Evolutionary conservation across 2,113 vertebrate genomes (phyloP).

Genomic region (Crypturellus undulatus): DNA sequence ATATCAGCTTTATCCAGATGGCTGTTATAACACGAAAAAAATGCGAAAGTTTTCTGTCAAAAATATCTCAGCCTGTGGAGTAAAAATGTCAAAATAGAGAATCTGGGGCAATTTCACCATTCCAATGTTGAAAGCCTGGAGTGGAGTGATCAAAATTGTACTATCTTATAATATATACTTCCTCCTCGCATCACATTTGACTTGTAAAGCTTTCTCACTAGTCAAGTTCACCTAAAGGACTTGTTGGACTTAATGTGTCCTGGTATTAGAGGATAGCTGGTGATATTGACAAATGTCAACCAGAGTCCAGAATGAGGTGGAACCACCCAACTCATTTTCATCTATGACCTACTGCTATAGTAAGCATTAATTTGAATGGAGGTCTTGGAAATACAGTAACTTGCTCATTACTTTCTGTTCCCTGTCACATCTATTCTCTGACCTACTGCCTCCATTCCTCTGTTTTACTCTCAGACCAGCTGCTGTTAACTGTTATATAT

Average conservation of each 20-base stretch:
- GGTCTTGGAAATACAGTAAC: conserved; percentile 34
- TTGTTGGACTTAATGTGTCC: background rate
- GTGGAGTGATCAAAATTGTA: background rate
- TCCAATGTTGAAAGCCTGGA: background rate
- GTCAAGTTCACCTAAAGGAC: background rate
- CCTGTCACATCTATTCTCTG: conserved; percentile 64
- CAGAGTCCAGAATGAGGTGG: background rate
- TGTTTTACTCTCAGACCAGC: conserved; percentile 62
- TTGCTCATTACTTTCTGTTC: conserved; percentile 69
- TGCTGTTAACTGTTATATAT: conserved; percentile 61
- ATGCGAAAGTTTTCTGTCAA: background rate
- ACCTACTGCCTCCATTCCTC: conserved; percentile 64
- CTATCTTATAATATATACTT: background rate
- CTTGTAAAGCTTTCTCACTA: background rate
- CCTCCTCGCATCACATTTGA: background rate
- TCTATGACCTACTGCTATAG: background rate
- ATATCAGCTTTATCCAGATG: background rate
- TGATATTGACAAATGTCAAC: conserved; percentile 41
- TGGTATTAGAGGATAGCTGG: background rate
- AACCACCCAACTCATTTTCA: conserved; percentile 32
- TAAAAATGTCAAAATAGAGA: background rate
- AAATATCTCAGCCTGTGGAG: background rate
- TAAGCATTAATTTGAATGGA: conserved; percentile 69
- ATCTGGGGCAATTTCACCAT: background rate
- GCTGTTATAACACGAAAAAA: background rate